Evolutionary conservation across 2,888 invertebrate genomes (phyloP).

Genomic region (Drosophila merina): DNA sequence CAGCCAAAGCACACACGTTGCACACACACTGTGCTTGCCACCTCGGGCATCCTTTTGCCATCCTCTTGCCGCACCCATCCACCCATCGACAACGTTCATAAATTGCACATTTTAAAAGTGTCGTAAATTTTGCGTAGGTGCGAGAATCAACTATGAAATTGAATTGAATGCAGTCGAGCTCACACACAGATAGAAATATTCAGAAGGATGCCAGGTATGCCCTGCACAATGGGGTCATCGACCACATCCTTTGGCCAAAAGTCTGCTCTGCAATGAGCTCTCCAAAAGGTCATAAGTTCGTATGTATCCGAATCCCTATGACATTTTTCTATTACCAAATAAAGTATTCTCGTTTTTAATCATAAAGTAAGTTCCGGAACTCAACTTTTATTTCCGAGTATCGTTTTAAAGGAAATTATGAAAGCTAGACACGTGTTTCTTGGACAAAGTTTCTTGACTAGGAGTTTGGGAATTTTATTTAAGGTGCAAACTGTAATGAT

Average conservation of each 20-base stretch:
- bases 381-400: not conserved
- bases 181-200: slow-evolving; percentile 9
- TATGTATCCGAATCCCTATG: not conserved
- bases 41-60: slow-evolving; percentile 2
- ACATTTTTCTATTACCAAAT: too few relatives aligned
- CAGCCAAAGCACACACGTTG: not conserved
- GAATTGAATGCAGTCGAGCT: slow-evolving; percentile 57
- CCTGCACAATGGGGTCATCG: not conserved
- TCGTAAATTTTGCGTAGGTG: slow-evolving; percentile 73
- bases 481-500: too few relatives aligned
- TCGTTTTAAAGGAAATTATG: not conserved
- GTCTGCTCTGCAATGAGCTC: not conserved
- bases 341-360: too few relatives aligned
- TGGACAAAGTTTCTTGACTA: not conserved
- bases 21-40: not conserved
- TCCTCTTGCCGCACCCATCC: not conserved
- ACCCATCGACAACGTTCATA: slow-evolving; percentile 45
- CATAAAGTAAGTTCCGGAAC: too few relatives aligned
- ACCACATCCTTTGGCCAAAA: not conserved
- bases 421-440: not conserved
- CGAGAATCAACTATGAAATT: slow-evolving; percentile 56
- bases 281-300: not conserved
- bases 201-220: not conserved
- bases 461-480: too few relatives aligned
- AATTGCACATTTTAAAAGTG: slow-evolving; percentile 75